Base-by-base conservation (phyloP, 2,888 invertebrate genomes). In the Odontocerum albicorne region DNA sequence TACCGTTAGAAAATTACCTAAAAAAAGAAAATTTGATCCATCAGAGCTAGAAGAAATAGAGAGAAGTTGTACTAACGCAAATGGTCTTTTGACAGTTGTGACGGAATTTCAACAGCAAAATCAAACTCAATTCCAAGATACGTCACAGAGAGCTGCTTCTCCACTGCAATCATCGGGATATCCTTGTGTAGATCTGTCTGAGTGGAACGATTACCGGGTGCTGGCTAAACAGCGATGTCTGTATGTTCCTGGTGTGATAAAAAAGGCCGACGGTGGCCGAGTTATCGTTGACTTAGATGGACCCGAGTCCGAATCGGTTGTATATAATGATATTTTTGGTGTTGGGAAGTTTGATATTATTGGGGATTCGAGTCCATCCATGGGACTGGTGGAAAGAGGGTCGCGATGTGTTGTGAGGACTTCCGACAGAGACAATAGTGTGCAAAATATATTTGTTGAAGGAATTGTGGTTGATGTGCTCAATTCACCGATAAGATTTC, bases 161-260 rank as follows among this genome's bases (percentile, higher is more conserved):
- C 76, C 78, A 1, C 81, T 83, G 1, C 83, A 83, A 55, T 79
- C 81, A 32, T 83, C 83, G 31, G 83, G 82, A 62, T 85, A 83
- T 67, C 83, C 84, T 10, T 77, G 79, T 65, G 83, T 96, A 62
- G 93, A 96, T 76, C 81, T 96, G 64, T 88, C 87, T 66, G 96
- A 96, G 74, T 97, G 96, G 96, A 86, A 87, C 64, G 91, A 92
- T 67, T 94, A 95, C 70, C 81, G 96, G 65, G 92, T 96, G 57
- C 77, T 97, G 64, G 96, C 96, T 35, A 91, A 90, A 70, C 85
- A 87, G 67, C 86, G 88, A 62, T 85, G 86, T 57, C 81, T 87
- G 65, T 93, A 92, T 73, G 85, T 90, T 64, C 92, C 96, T 6
- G 96, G 95, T 49, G 88, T 92, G 54, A 95, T 96, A 64, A 85